Evolutionary conservation across 2,113 vertebrate species (phyloP).

Genomic region (Nymphicus hollandicus): DNA sequence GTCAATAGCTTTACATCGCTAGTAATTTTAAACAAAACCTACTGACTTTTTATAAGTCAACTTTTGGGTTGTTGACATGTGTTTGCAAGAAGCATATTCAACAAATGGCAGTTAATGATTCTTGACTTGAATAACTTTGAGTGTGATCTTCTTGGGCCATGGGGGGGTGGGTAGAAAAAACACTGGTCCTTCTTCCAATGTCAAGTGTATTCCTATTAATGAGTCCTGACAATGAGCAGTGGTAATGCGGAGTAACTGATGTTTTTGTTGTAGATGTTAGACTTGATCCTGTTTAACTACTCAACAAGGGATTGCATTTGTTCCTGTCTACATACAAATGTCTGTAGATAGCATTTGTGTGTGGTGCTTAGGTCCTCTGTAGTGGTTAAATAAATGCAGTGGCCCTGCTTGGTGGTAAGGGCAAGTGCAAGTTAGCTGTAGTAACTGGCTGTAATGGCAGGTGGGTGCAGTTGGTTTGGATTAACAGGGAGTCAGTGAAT

Average conservation of each 20-base stretch:
- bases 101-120: not conserved
- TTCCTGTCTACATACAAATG: rapidly evolving
- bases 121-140: not conserved
- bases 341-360: not conserved
- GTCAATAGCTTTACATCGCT: not conserved
- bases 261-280: not conserved
- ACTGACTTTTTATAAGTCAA: not conserved
- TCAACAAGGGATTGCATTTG: not conserved
- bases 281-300: not conserved
- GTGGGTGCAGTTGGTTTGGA: not conserved
- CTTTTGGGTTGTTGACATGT: not conserved
- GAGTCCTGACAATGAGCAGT: not conserved
- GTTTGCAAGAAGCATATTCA: not conserved
- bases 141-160: not conserved
- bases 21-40: not conserved
- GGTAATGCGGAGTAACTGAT: not conserved
- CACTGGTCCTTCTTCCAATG: not conserved
- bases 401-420: not conserved
- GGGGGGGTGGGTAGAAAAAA: not conserved
- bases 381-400: not conserved
- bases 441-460: not conserved
- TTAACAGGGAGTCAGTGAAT: not conserved
- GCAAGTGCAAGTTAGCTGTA: not conserved
- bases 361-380: not conserved
- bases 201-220: not conserved